Base-by-base conservation (phyloP, 2,888 invertebrate genomes). In the Ptychoptera contaminata region DNA sequence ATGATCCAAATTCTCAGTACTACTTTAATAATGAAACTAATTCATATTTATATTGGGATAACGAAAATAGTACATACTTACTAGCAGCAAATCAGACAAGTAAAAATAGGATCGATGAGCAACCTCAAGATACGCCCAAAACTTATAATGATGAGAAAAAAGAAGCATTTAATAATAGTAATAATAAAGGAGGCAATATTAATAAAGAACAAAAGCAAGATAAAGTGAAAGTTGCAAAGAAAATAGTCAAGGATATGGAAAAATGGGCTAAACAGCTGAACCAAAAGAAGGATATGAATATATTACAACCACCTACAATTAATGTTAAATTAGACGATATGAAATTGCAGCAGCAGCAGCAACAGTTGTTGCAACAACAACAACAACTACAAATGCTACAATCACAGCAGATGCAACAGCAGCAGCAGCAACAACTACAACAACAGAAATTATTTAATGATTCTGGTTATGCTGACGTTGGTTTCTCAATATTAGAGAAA, bases 201-300 rank as follows among this genome's bases (percentile, higher is more conserved):
- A 23, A 23, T 23, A 23, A 23, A 23, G 23, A 23, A 23, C 23
- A 23, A 39, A 87, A 87, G 54, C 86, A 85, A 48, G 93, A 93
- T 55, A 93, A 94, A 68, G 93, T 92, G 0, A 94, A 94, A 67
- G 91, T 92, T 10, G 96, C 96, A 6, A 94, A 96, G 61, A 92
- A 93, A 64, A 94, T 96, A 53, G 94, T 94, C 0, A 96, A 96
- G 68, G 82, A 76, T 52, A 76, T 76, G 76, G 76, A 76, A 50
- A 65, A 76, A 45, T 98, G 98, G 98, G 98, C 97, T 0, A 90
- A 96, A 56, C 90, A 90, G 10, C 68, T 96, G 50, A 97, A 97
- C 62, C 94, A 96, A 62, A 92, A 92, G 67, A 96, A 96, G 61
- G 88, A 91, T 64, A 61, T 62, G 52, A 59, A 36, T 29, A 58